Evolutionary conservation across 1,140 invertebrate genomes (phyloP), one percentile per base, ranked within the genome.

Genomic region (Psilanteris sp.): DNA sequence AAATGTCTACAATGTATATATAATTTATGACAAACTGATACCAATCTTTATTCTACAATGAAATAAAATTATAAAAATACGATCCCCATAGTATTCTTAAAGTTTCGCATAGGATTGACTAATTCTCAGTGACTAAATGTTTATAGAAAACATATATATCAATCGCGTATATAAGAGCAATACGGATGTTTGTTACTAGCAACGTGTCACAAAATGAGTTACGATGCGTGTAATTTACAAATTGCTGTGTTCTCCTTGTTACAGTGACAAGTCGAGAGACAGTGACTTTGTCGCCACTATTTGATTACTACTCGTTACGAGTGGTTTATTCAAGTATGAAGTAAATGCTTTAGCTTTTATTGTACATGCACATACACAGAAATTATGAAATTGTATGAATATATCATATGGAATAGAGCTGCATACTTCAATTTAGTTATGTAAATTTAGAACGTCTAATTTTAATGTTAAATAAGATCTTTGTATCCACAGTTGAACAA

Each of bases 261-360:
- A 57, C 27, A 36, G 34, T 36, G 41, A 55, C 55, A 68, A 55
- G 54, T 75, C 34, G 44, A 59, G 32, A 52, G 43, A 54, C 44
- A 15, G 27, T 61, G 54, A 67, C 61, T 74, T 67, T 67, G 54
- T 74, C 59, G 10, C 61, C 54, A 24, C 71, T 67, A 61, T 67
- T 74, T 67, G 71, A 74, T 66, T 74, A 74, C 61, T 61, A 46
- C 61, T 66, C 44, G 71, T 66, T 74, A 74, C 36, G 44, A 66
- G 61, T 46, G 54, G 46, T 54, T 73, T 52, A 73, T 73, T 67
- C 54, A 57, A 61, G 41, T 74, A 37, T 48, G 44, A 24, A 37
- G 54, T 31, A 37, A 61, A 59, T 46, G 36, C 52, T 26, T 9
- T 11, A 34, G 57, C 43, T 55, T 64, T 64, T 64, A 73, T 57